phyloP scores from a whole-genome alignment of 1,140 invertebrate species.

The Drosophila sechellia region DNA sequence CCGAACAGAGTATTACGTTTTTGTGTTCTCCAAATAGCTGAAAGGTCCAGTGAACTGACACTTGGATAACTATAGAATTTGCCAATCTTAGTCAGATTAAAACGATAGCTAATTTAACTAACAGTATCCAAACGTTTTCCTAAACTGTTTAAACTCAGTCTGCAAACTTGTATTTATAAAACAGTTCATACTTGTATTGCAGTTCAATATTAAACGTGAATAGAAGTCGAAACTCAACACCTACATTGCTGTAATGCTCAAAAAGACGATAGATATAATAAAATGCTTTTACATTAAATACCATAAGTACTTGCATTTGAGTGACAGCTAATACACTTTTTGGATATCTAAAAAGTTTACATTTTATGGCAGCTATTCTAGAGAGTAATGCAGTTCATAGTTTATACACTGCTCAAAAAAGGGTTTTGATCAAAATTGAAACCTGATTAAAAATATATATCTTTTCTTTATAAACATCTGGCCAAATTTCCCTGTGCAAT shows the following conservation, averaged over 20 bases:
- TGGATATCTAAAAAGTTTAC: too few relatives aligned
- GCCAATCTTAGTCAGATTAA: not conserved
- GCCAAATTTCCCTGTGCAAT: not conserved
- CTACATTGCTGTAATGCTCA: not conserved
- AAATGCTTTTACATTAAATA: not conserved
- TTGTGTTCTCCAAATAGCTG: not conserved
- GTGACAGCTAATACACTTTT: too few relatives aligned
- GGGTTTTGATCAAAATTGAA: too few relatives aligned
- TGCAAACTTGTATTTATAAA: not conserved
- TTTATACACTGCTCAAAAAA: too few relatives aligned
- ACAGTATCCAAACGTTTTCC: not conserved
- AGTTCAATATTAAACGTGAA: not conserved
- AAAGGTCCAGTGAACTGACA: not conserved
- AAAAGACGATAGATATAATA: not conserved
- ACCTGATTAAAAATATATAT: conserved; percentile 1
- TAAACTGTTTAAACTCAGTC: too few relatives aligned
- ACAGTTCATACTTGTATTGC: not conserved
- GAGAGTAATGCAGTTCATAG: too few relatives aligned
- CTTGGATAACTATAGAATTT: not conserved
- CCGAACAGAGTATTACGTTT: not conserved
- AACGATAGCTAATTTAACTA: not conserved
- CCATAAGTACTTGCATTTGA: not conserved
- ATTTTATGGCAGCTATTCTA: too few relatives aligned
- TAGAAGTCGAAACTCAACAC: too few relatives aligned
- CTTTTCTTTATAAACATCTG: not conserved